Percentiles rank a stretch among this genome's conserved stretches.
phyloP scores from a whole-genome alignment of 2,888 invertebrate genomes.

The Rutpela maculata region DNA sequence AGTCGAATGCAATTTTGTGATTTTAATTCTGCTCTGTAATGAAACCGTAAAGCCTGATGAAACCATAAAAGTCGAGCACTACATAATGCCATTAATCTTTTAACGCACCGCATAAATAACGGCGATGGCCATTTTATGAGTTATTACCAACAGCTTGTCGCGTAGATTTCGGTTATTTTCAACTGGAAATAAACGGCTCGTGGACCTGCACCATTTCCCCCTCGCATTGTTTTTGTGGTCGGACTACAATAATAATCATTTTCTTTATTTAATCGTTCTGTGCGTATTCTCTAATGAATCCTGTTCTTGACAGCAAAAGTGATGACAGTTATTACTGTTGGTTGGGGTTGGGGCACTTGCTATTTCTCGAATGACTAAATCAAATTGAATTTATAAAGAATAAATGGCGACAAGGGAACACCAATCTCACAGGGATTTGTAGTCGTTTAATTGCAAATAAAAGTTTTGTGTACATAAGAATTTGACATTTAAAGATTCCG shows the following conservation, averaged over 20 bases:
- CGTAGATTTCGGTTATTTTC: slow-evolving; percentile 12
- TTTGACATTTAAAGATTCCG: no score
- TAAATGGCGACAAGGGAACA: no score
- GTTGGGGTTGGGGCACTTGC: neutral
- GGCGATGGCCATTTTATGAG: slow-evolving; percentile 17
- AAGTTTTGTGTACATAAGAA: no score
- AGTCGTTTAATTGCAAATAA: no score
- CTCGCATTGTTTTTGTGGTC: slow-evolving; percentile 5
- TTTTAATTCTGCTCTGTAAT: slow-evolving; percentile 8
- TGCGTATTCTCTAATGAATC: neutral
- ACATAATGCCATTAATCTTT: slow-evolving; percentile 31
- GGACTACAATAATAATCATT: neutral
- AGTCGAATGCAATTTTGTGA: slow-evolving; percentile 1
- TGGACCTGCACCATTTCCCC: neutral
- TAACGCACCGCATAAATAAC: slow-evolving; percentile 34
- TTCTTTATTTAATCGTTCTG: neutral
- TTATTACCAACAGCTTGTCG: slow-evolving; percentile 29
- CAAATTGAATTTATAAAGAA: no score
- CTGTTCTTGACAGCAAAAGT: neutral
- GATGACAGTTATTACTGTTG: neutral
- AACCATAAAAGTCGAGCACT: slow-evolving; percentile 30
- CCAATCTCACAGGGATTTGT: no score
- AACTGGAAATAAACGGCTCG: slow-evolving; percentile 3
- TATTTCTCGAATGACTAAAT: no score
- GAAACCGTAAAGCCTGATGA: slow-evolving; percentile 8